These are phyloP conservation scores for Autographa pulchrina DNA, from an alignment of 2,888 invertebrate species.

Conservation along the genomic window DNA sequence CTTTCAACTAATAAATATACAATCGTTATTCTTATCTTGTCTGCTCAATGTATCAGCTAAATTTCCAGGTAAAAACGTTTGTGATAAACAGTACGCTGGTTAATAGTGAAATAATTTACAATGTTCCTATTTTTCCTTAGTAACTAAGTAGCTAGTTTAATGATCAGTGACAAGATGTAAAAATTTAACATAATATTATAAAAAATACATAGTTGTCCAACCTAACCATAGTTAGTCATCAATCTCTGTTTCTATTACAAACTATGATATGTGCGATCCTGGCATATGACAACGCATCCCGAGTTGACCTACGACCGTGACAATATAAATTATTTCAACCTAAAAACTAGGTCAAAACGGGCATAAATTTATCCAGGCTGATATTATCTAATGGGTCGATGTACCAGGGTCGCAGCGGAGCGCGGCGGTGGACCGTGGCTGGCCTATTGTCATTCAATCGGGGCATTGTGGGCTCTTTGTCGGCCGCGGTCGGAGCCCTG, in stretches of 20 bases:
- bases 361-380: slow-evolving; percentile 73
- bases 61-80: slow-evolving; percentile 50
- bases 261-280: slow-evolving; percentile 12
- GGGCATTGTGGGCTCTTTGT: slow-evolving; percentile 80
- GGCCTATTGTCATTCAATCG: slow-evolving; percentile 85
- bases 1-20: slow-evolving; percentile 39
- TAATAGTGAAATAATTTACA: slow-evolving; percentile 16
- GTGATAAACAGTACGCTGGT: slow-evolving; percentile 47
- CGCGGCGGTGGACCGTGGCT: slow-evolving; percentile 77
- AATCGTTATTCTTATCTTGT: slow-evolving; percentile 54
- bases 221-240: background rate
- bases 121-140: slow-evolving; percentile 20
- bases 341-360: slow-evolving; percentile 75
- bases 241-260: slow-evolving; percentile 19
- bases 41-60: slow-evolving; percentile 37
- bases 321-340: slow-evolving; percentile 71
- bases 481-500: slow-evolving; percentile 64
- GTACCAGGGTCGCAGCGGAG: slow-evolving; percentile 70
- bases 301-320: slow-evolving; percentile 73
- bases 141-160: slow-evolving; percentile 11
- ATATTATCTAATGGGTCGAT: slow-evolving; percentile 64
- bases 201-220: background rate
- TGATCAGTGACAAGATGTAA: slow-evolving; percentile 18
- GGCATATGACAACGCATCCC: slow-evolving; percentile 47
- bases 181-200: background rate